A percentile compares a stretch with the other conserved stretches of the same genome.
Evolutionary conservation across 2,888 invertebrate genomes (phyloP).

Genomic region (Ernsta delagoae): DNA sequence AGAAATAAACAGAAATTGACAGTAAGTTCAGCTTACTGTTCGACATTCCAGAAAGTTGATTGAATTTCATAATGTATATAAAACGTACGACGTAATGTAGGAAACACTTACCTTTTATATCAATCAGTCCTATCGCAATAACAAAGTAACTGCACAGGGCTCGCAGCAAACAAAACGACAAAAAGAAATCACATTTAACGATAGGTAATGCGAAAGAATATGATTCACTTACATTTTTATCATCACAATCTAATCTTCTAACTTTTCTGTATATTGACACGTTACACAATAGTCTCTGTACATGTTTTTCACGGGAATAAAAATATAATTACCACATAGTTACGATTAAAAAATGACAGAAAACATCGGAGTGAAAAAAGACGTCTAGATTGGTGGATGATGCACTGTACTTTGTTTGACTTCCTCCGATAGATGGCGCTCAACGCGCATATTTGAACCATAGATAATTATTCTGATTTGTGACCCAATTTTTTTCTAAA

Average conservation of each 20-base stretch:
- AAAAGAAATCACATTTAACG: constrained; percentile 60
- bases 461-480: constrained; percentile 58
- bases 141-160: constrained; percentile 26
- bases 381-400: constrained; percentile 67
- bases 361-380: constrained; percentile 76
- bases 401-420: constrained; percentile 52
- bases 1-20: constrained; percentile 26
- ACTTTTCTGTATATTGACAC: constrained; percentile 48
- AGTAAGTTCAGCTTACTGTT: constrained; percentile 6
- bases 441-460: constrained; percentile 47
- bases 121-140: constrained; percentile 20
- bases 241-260: constrained; percentile 49
- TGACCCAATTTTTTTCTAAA: too few relatives aligned
- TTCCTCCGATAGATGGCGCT: constrained; percentile 66
- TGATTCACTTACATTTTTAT: constrained; percentile 64
- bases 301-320: constrained; percentile 57
- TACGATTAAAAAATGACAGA: constrained; percentile 72
- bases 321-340: constrained; percentile 56
- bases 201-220: constrained; percentile 49
- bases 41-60: background rate
- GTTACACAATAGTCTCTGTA: constrained; percentile 59
- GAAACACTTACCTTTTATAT: constrained; percentile 18
- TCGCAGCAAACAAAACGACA: constrained; percentile 34
- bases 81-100: background rate
- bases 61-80: background rate